Evolutionary conservation across 2,113 vertebrate species (phyloP), one percentile per base, ranked within the genome.

Genomic region (rabbit (Oryctolagus cuniculus)): DNA sequence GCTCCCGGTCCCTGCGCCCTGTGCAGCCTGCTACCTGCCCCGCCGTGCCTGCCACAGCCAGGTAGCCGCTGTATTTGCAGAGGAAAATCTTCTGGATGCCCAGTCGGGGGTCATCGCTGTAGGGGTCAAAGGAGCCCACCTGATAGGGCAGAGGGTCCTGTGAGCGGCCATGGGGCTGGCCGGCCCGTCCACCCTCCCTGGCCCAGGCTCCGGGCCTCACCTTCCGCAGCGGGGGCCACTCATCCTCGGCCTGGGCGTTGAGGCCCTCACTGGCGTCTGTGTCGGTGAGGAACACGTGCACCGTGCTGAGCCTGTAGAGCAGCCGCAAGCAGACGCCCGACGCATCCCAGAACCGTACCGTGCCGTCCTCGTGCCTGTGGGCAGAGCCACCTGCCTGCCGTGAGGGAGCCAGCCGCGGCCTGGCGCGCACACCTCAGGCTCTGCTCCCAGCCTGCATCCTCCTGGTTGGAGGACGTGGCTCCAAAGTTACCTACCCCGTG

Each of bases 81-180:
- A 99, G 98, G 97, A 99, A 99, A 95, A 99, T 99, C 98, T 99
- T 99, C 98, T 99, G 99, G 92, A 99, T 98, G 44, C 99, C 99
- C 36, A 99, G 99, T 36, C 99, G 98, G 2, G 99, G 99, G 94
- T 99, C 99, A 63, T 99, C 99, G 22, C 99, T 99, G 90, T 99
- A 99, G 12, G 99, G 99, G 96, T 99, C 99, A 0, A 99, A 99
- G 94, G 99, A 99, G 83, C 99, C 99, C 93, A 99, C 99, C 99
- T 99, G 97, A 13, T 36, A 0, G 1, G 85, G 89, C 53, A 94
- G 81, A 66, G 31, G 74, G 58, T 16, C 13, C 91, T 24, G 0
- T 70, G 77, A 93, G 80, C 1, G 12, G 84, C 49, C 80, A 1
- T 0, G 19, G 77, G 88, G 49, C 1, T 0, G n/a, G n/a, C 69